These are phyloP conservation scores for Ascaphus truei DNA, from an alignment of 2,113 vertebrate genomes.

Conservation along the genomic window DNA sequence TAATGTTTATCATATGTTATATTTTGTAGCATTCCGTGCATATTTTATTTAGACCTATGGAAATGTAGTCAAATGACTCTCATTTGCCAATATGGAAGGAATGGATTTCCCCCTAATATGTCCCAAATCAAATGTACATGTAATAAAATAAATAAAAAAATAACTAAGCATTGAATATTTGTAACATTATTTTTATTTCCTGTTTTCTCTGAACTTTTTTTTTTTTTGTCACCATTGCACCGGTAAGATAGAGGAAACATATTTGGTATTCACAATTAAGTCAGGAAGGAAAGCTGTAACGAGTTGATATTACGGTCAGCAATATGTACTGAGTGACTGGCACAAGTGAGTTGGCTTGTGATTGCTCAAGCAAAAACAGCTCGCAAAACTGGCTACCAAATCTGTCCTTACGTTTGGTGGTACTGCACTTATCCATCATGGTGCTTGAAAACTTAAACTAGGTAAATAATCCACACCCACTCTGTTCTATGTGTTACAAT, in stretches of 20 bases:
- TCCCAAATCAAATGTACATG: constrained; percentile 11
- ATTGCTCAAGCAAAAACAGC: background rate
- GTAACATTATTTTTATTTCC: background rate
- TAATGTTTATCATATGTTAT: constrained; percentile 3
- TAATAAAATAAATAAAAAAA: background rate
- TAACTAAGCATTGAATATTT: background rate
- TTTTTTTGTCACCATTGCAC: background rate
- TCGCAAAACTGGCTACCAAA: too few species aligned
- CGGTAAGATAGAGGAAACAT: background rate
- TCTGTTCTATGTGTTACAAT: too few species aligned
- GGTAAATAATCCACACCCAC: too few species aligned
- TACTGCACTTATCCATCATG: too few species aligned
- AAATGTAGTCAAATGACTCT: constrained; percentile 15
- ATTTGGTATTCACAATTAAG: background rate
- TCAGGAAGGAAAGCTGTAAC: background rate
- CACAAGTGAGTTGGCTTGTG: background rate
- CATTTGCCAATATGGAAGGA: constrained; percentile 3
- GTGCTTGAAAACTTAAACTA: too few species aligned
- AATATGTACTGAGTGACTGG: background rate
- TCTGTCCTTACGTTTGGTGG: too few species aligned
- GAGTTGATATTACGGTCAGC: background rate
- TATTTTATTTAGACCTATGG: background rate
- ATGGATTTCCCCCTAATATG: background rate
- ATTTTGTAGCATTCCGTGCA: background rate
- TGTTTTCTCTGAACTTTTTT: background rate